phyloP scores from a whole-genome alignment of 2,113 vertebrate genomes.

The Rhadina sibilatrix region DNA sequence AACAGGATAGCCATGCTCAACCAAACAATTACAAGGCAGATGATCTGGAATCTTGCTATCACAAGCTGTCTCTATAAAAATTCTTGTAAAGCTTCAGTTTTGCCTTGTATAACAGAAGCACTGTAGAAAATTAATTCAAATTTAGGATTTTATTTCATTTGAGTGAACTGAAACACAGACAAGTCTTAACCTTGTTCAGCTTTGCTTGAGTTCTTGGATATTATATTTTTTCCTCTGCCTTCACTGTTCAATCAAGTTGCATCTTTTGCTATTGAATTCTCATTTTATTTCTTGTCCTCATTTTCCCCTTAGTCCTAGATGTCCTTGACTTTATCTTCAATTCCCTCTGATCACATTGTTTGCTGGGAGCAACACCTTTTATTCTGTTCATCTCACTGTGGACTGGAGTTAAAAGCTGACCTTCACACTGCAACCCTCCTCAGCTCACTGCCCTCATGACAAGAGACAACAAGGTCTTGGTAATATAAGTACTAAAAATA shows the following conservation, averaged over 20 bases:
- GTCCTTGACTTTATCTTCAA: slow-evolving; percentile 6
- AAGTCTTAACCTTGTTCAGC: background rate
- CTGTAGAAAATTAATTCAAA: background rate
- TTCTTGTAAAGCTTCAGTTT: background rate
- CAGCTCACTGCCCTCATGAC: slow-evolving; percentile 28
- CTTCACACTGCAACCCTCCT: slow-evolving; percentile 14
- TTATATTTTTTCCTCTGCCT: background rate
- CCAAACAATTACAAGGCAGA: background rate
- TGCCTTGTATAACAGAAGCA: background rate
- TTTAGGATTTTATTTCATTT: background rate
- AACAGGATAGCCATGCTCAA: background rate
- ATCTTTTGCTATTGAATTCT: background rate
- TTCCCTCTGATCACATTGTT: background rate
- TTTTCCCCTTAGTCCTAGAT: background rate
- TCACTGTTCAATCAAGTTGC: background rate
- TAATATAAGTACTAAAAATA: slow-evolving; percentile 23
- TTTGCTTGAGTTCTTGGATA: background rate
- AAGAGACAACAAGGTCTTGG: background rate
- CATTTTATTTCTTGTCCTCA: background rate
- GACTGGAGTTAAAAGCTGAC: slow-evolving; percentile 29
- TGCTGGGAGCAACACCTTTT: background rate
- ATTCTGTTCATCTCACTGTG: background rate
- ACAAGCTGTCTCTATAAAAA: background rate
- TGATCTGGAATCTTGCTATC: background rate
- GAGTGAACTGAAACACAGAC: background rate